Evolutionary conservation across 2,113 vertebrate genomes (phyloP).

Genomic region (Solea senegalensis): DNA sequence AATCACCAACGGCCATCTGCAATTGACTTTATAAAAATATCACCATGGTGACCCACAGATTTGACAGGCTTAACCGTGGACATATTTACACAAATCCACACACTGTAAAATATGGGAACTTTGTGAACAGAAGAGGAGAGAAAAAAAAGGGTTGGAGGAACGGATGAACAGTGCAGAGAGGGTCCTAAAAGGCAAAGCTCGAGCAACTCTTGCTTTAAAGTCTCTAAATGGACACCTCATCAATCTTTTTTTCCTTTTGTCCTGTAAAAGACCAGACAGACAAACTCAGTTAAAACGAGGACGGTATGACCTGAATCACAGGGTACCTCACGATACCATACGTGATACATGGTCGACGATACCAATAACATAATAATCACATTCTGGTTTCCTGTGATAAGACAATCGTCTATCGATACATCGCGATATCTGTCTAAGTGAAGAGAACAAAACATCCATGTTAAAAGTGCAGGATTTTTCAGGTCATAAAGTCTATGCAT

Average conservation of each 20-base stretch:
- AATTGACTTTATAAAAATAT: slow-evolving; percentile 81
- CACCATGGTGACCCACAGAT: slow-evolving; percentile 74
- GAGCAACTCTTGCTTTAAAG: slow-evolving; percentile 62
- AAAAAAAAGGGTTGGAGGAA: slow-evolving; percentile 14
- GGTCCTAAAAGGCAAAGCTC: slow-evolving; percentile 72
- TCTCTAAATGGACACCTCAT: slow-evolving; percentile 90
- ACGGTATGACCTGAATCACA: no score
- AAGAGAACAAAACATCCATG: no score
- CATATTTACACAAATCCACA: slow-evolving; percentile 73
- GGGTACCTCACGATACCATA: no score
- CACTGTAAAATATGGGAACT: slow-evolving; percentile 27
- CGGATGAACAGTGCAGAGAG: slow-evolving; percentile 65
- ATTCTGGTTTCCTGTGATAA: no score
- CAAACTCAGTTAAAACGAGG: slow-evolving; percentile 28
- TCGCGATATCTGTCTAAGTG: no score
- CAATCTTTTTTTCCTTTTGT: slow-evolving; percentile 82
- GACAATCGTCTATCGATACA: no score
- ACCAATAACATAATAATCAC: no score
- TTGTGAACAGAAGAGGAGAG: slow-evolving; percentile 4
- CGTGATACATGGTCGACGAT: no score
- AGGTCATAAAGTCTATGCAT: no score
- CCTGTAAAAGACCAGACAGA: slow-evolving; percentile 83
- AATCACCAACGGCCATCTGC: slow-evolving; percentile 69
- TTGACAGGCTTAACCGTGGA: slow-evolving; percentile 57
- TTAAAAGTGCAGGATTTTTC: no score